Conservation (phyloP, 1,140 invertebrate genomes). For the Gryllus bimaculatus region DNA sequence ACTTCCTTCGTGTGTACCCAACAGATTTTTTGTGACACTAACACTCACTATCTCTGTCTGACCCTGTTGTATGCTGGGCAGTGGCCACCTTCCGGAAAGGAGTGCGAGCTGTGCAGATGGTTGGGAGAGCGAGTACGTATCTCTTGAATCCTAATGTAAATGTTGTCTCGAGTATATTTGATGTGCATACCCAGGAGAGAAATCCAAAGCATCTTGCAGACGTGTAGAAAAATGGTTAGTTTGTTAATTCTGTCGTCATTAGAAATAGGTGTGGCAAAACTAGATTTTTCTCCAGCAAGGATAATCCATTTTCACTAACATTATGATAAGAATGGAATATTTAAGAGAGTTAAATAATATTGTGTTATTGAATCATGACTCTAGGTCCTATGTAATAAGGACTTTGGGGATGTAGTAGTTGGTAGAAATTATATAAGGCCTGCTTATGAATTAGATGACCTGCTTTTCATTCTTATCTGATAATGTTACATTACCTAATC, state of each 20-base stretch:
- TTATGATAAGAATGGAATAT: conserved; percentile 1
- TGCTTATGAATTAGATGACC: not conserved
- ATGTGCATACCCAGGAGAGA: not conserved
- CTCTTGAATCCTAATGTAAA: not conserved
- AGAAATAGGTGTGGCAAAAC: not conserved
- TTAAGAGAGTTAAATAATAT: not conserved
- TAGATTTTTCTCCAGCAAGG: not conserved
- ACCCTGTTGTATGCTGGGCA: conserved; percentile 37
- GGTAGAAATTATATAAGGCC: too few species aligned
- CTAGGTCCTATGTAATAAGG: too few species aligned
- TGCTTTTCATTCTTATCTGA: not conserved
- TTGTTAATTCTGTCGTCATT: not conserved
- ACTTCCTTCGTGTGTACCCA: not conserved
- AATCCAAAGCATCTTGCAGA: not conserved
- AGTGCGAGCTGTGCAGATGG: conserved; percentile 95
- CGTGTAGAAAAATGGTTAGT: not conserved
- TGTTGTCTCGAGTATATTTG: not conserved
- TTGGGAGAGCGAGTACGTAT: conserved; percentile 92
- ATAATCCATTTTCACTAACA: not conserved
- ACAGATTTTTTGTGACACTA: conserved; percentile 16
- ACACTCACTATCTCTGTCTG: conserved; percentile 27
- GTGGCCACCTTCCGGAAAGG: conserved; percentile 99
- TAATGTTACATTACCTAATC: not conserved
- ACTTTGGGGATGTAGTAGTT: too few species aligned
- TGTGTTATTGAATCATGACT: too few species aligned